Percentiles rank a stretch among this genome's conserved stretches.
These are phyloP conservation scores for Gavia stellata DNA, from an alignment of 2,113 vertebrate genomes.

Conservation along the genomic window DNA sequence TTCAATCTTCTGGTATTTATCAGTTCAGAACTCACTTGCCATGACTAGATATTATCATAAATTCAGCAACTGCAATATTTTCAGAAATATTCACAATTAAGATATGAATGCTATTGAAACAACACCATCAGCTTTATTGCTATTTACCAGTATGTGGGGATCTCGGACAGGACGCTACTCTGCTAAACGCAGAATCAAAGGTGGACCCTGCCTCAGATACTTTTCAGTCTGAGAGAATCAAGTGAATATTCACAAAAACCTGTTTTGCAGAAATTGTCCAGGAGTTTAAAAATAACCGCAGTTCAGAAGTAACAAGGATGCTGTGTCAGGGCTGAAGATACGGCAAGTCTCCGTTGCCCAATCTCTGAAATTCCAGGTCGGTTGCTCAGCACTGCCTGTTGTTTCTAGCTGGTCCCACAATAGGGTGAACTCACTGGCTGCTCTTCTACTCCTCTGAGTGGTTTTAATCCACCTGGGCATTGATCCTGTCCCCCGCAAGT, in stretches of 20 bases:
- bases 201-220: neutral
- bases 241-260: accelerated
- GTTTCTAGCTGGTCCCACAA: neutral
- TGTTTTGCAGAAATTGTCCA: neutral
- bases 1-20: neutral
- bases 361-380: neutral
- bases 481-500: neutral
- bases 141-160: accelerated
- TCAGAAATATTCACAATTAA: neutral
- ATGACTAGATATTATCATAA: neutral
- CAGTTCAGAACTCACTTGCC: neutral
- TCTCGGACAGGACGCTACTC: neutral
- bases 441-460: neutral
- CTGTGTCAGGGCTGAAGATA: neutral
- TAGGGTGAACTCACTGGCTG: neutral
- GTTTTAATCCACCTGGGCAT: neutral
- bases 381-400: neutral
- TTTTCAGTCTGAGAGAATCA: neutral
- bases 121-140: neutral
- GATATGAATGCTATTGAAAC: neutral
- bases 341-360: accelerated
- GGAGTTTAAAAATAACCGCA: neutral
- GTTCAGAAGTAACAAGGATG: neutral
- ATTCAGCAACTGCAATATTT: neutral
- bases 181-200: neutral